Conservation (phyloP, 2,888 invertebrate genomes). For the Hemithea aestivaria region DNA sequence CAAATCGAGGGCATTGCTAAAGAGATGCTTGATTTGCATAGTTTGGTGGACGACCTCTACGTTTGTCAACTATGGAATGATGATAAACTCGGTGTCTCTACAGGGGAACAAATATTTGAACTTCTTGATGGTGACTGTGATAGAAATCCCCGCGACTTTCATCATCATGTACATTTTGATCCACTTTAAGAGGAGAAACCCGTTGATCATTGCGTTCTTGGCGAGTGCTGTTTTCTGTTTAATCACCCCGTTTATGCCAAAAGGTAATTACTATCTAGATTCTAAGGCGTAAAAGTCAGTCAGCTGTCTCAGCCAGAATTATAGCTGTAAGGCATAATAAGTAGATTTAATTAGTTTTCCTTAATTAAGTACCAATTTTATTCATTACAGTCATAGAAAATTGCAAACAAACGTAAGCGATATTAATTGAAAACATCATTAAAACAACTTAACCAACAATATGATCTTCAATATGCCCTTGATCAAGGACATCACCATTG, state of each 20-base stretch:
- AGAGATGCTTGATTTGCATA: constrained; percentile 57
- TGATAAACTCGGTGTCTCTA: constrained; percentile 85
- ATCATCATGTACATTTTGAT: constrained; percentile 76
- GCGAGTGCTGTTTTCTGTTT: constrained; percentile 79
- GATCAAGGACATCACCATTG: too few species aligned
- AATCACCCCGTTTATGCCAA: constrained; percentile 78
- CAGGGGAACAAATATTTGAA: constrained; percentile 88
- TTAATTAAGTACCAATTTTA: too few species aligned
- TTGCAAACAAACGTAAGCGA: too few species aligned
- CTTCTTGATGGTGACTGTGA: constrained; percentile 79
- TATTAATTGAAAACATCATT: too few species aligned
- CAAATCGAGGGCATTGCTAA: constrained; percentile 45
- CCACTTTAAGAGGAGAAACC: constrained; percentile 74
- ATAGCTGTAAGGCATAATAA: too few species aligned
- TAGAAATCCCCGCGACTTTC: constrained; percentile 80
- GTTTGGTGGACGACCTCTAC: constrained; percentile 82
- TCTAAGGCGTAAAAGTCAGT: too few species aligned
- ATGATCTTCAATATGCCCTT: too few species aligned
- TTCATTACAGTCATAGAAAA: too few species aligned
- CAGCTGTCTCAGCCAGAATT: too few species aligned
- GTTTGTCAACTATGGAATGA: constrained; percentile 87
- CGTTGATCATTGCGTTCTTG: constrained; percentile 75
- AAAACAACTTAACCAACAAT: too few species aligned
- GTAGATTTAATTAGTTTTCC: too few species aligned
- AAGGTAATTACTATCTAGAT: constrained; percentile 51